Base-by-base conservation (phyloP, 2,113 vertebrate genomes). In the Pleuronectes platessa region DNA sequence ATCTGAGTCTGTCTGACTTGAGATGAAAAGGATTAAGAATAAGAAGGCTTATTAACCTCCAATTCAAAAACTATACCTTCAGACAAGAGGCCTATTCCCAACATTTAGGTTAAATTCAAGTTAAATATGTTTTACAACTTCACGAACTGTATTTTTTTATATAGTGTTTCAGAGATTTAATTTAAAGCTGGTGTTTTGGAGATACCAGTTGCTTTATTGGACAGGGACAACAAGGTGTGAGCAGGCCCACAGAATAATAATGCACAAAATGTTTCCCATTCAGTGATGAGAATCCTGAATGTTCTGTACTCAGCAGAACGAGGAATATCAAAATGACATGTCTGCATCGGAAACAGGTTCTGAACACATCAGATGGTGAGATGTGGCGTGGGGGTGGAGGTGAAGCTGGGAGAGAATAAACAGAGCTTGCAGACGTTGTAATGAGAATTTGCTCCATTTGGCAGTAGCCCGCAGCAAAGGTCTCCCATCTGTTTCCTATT, bases 391-490 rank as follows among this genome's bases (percentile, higher is more conserved):
- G 65, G 73, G 79, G 71, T 65, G 73, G 79, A 82, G 83, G 86
- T 83, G 73, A 81, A 75, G 69, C 76, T 88, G 49, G 77, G 82
- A 83, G 82, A 92, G 81, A 89, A 88, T 77, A 90, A 93, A 91
- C 77, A 83, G 84, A 91, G 84, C 89, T 83, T 74, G 82, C 80
- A 91, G 90, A 90, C 80, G 62, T 66, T 91, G 84, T 88, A 92
- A 89, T 92, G 91, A 85, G 86, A 93, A 90, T 0, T 85, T 86
- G 87, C 88, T 76, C 86, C 83, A 86, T 74, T 78, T 78, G 90
- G 82, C 59, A 92, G 78, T 9, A 20, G 82, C 63, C 84, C 35
- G 75, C 71, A 89, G 90, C 79, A 80, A 88, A 71, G 67, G 82
- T 91, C 74, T 87, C 82, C 86, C 88, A 76, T 70, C 82, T 67